Percentiles rank a stretch among this genome's conserved stretches.
Evolutionary conservation across 2,113 vertebrate genomes (phyloP).

Genomic region (Pelmatolapia mariae): DNA sequence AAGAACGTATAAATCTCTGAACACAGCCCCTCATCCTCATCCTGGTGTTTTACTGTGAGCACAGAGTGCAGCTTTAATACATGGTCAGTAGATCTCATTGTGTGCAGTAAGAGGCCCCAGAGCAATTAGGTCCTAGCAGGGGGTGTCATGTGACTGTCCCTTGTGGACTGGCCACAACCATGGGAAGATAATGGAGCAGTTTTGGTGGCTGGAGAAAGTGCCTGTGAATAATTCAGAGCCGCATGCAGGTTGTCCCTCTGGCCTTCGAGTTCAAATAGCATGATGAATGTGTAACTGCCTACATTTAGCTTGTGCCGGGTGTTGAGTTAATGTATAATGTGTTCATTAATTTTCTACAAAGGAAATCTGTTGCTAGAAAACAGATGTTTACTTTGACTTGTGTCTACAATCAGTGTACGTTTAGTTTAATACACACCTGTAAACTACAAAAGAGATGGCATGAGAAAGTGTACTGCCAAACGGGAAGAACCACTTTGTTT

Average conservation of each 20-base stretch:
- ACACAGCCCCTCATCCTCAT: not conserved
- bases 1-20: not conserved
- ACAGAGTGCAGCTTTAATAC: not conserved
- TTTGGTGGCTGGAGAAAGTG: constrained; percentile 69
- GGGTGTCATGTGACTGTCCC: constrained; percentile 68
- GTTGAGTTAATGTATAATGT: not conserved
- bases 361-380: not conserved
- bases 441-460: not conserved
- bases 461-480: not conserved
- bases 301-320: not conserved
- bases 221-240: constrained; percentile 72
- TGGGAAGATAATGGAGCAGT: constrained; percentile 67
- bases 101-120: constrained; percentile 31
- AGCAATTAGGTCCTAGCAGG: constrained; percentile 51
- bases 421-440: not conserved
- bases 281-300: constrained; percentile 25
- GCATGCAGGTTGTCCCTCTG: constrained; percentile 26
- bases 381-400: not conserved
- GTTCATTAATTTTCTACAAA: not conserved
- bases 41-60: not conserved
- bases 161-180: constrained; percentile 51
- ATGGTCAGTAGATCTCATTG: constrained; percentile 20
- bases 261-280: constrained; percentile 7
- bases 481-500: not conserved
- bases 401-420: not conserved